Conservation (phyloP, 2,113 vertebrate species). For the Isurus oxyrinchus region DNA sequence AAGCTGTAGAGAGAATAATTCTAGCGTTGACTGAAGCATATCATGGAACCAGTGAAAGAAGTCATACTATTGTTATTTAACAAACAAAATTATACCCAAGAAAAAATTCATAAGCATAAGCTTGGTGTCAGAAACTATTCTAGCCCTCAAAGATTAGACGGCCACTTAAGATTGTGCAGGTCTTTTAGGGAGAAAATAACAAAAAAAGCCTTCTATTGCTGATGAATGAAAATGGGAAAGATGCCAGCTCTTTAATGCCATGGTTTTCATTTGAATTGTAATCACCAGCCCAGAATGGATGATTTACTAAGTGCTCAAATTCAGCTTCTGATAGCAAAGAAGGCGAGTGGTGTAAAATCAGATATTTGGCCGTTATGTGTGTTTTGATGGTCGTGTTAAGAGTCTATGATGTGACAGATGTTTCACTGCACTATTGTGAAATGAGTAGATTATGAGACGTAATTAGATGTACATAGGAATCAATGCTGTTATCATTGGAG, state of each 20-base stretch:
- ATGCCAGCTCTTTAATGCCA: background rate
- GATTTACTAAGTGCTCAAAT: slow-evolving; percentile 18
- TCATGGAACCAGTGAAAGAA: background rate
- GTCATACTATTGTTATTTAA: slow-evolving; percentile 36
- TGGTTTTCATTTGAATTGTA: slow-evolving; percentile 18
- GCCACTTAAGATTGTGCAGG: background rate
- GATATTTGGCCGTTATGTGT: slow-evolving; percentile 59
- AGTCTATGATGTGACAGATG: slow-evolving; percentile 93
- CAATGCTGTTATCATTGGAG: slow-evolving; percentile 91
- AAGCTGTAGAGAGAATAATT: background rate
- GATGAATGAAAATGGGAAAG: slow-evolving; percentile 31
- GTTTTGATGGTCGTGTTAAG: slow-evolving; percentile 77
- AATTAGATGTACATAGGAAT: slow-evolving; percentile 99
- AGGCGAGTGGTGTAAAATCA: slow-evolving; percentile 43
- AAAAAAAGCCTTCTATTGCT: background rate
- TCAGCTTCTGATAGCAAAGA: slow-evolving; percentile 25
- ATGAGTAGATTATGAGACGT: slow-evolving; percentile 99
- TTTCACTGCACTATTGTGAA: slow-evolving; percentile 93
- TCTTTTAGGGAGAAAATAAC: background rate
- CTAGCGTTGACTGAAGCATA: background rate
- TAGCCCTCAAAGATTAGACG: too few relatives aligned
- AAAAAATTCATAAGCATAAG: background rate
- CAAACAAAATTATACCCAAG: slow-evolving; percentile 39
- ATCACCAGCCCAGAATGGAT: background rate
- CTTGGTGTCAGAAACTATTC: background rate